Conservation (phyloP, 1,140 invertebrate species). For the Hycleus cichorii region DNA sequence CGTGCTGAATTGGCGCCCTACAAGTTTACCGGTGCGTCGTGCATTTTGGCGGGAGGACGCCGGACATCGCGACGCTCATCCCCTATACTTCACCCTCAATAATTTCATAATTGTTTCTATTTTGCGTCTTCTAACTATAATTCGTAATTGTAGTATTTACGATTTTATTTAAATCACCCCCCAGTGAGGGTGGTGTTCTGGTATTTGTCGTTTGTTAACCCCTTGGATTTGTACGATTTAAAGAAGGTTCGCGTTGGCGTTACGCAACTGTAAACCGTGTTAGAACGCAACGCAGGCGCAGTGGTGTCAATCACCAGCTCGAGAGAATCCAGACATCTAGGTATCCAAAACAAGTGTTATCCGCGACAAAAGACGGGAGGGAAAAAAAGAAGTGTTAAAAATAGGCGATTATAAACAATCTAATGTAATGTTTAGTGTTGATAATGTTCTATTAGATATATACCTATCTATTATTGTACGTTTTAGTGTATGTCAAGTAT, state of each 20-base stretch:
- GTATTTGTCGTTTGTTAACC: background rate
- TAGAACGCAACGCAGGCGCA: conserved; percentile 19
- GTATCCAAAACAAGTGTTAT: conserved; percentile 36
- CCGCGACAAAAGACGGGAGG: conserved; percentile 23
- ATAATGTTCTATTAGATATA: background rate
- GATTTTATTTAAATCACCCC: too few species aligned
- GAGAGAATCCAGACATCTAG: conserved; percentile 27
- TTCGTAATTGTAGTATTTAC: too few species aligned
- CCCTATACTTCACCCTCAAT: too few species aligned
- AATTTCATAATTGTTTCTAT: too few species aligned
- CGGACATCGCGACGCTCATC: background rate
- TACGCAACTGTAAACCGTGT: conserved; percentile 16
- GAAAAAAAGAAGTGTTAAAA: background rate
- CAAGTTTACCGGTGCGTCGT: conserved; percentile 12
- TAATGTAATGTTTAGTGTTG: conserved; percentile 15
- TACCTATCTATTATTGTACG: conserved; percentile 7
- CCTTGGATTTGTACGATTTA: too few species aligned
- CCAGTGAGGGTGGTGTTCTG: too few species aligned
- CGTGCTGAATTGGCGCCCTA: conserved; percentile 9
- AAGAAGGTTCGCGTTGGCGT: background rate
- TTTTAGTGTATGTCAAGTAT: conserved; percentile 11
- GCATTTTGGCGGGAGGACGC: background rate
- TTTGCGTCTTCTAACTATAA: too few species aligned
- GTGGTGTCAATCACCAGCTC: conserved; percentile 6
- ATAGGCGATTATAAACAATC: conserved; percentile 11